These are phyloP conservation scores for Peromyscus melanophrys DNA, from an alignment of 2,797 vertebrate genomes.

Conservation along the genomic window DNA sequence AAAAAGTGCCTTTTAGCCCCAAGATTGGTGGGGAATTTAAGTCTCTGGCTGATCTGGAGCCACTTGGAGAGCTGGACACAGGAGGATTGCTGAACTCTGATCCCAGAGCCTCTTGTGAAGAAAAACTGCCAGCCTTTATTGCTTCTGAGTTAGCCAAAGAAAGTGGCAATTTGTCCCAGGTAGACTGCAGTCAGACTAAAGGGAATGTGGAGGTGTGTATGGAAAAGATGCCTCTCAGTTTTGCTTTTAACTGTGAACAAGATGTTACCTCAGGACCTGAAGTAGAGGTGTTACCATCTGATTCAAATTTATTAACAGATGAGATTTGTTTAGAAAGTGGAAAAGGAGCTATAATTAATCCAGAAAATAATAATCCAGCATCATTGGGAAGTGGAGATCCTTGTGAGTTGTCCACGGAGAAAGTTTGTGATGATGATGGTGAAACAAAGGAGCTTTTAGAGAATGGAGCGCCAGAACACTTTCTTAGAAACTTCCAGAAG, in stretches of 20 bases:
- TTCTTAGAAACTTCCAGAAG: slow-evolving; percentile 36
- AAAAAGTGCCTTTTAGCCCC: slow-evolving; percentile 86
- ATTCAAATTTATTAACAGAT: slow-evolving; percentile 27
- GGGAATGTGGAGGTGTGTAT: neutral
- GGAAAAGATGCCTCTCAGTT: neutral
- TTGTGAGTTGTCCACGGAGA: slow-evolving; percentile 83
- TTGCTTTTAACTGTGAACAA: slow-evolving; percentile 71
- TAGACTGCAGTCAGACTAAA: slow-evolving; percentile 17
- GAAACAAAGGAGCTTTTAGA: slow-evolving; percentile 63
- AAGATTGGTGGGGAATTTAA: slow-evolving; percentile 21
- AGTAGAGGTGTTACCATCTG: slow-evolving; percentile 68
- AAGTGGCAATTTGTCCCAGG: slow-evolving; percentile 72
- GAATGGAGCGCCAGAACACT: slow-evolving; percentile 42
- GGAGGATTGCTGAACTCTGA: slow-evolving; percentile 68
- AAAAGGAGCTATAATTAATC: slow-evolving; percentile 26
- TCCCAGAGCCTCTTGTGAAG: slow-evolving; percentile 59
- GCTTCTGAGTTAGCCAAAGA: slow-evolving; percentile 75
- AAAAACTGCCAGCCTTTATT: slow-evolving; percentile 45
- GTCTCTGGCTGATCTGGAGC: slow-evolving; percentile 70
- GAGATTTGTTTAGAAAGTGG: neutral
- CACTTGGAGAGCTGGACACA: slow-evolving; percentile 21
- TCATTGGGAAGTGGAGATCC: slow-evolving; percentile 71
- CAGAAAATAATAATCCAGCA: slow-evolving; percentile 62
- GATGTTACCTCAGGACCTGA: slow-evolving; percentile 59
- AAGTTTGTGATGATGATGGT: slow-evolving; percentile 71